A percentile compares a stretch with the other conserved stretches of the same genome.
These are phyloP conservation scores for Caenorhabditis sinica DNA, from an alignment of 2,888 invertebrate genomes.

Conservation along the genomic window DNA sequence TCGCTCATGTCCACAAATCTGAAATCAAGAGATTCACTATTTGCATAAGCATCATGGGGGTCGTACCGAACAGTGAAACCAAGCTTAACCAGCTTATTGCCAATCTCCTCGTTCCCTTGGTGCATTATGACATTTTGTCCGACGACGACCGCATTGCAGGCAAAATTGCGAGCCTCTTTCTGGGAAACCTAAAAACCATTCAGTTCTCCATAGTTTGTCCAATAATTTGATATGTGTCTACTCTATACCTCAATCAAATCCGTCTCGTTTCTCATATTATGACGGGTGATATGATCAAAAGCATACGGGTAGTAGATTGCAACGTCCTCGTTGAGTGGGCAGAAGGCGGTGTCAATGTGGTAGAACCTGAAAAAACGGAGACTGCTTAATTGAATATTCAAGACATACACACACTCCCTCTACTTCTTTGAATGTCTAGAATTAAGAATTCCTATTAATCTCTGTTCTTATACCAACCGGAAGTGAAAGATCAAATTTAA, in stretches of 20 bases:
- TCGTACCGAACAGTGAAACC: slow-evolving; percentile 68
- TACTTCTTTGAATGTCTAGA: slow-evolving; percentile 2
- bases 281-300: slow-evolving; percentile 79
- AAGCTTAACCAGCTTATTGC: slow-evolving; percentile 73
- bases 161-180: slow-evolving; percentile 81
- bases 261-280: slow-evolving; percentile 80
- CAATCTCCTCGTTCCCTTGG: slow-evolving; percentile 78
- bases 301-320: slow-evolving; percentile 82
- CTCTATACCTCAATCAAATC: slow-evolving; percentile 69
- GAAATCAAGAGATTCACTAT: slow-evolving; percentile 13
- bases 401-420: background rate
- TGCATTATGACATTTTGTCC: slow-evolving; percentile 81
- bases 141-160: slow-evolving; percentile 83
- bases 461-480: background rate
- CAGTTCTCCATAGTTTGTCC: slow-evolving; percentile 25
- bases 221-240: slow-evolving; percentile 11
- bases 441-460: background rate
- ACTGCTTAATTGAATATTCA: slow-evolving; percentile 24
- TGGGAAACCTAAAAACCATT: slow-evolving; percentile 70
- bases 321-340: slow-evolving; percentile 79
- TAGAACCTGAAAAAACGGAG: slow-evolving; percentile 77
- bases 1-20: slow-evolving; percentile 82
- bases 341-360: slow-evolving; percentile 83
- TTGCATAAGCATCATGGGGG: slow-evolving; percentile 14
- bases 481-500: slow-evolving; percentile 19